Evolutionary conservation across 1,140 invertebrate genomes (phyloP).

Genomic region (Heliconius hewitsoni): DNA sequence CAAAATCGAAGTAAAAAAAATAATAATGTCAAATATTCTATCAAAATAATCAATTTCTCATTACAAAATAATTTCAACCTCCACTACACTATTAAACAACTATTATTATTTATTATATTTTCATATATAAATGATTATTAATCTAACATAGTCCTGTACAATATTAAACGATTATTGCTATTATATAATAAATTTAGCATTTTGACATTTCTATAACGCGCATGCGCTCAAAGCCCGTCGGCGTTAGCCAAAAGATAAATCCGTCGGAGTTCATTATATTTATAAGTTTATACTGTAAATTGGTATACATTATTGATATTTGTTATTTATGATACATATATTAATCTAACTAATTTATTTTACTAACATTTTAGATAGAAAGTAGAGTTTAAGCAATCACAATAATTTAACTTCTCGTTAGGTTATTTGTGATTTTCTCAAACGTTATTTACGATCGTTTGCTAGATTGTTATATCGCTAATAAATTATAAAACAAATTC

Average conservation of each 20-base stretch:
- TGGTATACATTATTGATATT: not conserved
- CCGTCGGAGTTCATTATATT: conserved; percentile 22
- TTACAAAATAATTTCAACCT: not conserved
- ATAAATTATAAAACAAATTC: too few relatives aligned
- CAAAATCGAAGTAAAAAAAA: not conserved
- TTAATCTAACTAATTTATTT: not conserved
- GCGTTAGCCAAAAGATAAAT: conserved; percentile 26
- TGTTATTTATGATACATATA: not conserved
- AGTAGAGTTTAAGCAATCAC: not conserved
- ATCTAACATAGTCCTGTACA: not conserved
- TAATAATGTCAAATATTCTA: not conserved
- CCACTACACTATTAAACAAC: too few relatives aligned
- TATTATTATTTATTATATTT: too few relatives aligned
- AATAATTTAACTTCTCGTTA: not conserved
- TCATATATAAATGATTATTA: not conserved
- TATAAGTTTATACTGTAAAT: not conserved
- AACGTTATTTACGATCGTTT: too few relatives aligned
- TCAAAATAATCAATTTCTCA: not conserved
- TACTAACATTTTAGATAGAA: not conserved
- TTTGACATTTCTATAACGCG: conserved; percentile 30
- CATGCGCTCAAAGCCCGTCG: conserved; percentile 49
- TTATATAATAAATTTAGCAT: conserved; percentile 13
- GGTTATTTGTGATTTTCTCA: not conserved
- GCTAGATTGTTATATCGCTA: too few relatives aligned
- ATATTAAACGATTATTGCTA: conserved; percentile 1